phyloP scores from a whole-genome alignment of 2,113 vertebrate species.

The Megatriorchis doriae region DNA sequence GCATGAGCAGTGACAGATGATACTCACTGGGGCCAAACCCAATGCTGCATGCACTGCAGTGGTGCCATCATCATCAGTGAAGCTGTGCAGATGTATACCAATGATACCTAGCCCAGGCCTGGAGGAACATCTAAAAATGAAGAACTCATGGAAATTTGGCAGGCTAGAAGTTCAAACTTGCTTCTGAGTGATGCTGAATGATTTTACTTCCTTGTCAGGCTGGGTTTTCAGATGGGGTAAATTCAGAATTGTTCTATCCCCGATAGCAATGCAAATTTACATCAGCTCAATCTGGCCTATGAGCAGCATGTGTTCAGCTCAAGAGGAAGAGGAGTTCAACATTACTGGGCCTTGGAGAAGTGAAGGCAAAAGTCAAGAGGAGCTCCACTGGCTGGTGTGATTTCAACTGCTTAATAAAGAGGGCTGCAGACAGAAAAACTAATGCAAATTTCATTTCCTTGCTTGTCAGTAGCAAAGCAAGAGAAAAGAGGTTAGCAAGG shows the following conservation, averaged over 20 bases:
- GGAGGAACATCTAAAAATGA: not conserved
- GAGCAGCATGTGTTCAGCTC: not conserved
- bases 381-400: not conserved
- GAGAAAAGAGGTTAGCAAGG: not conserved
- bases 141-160: not conserved
- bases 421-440: not conserved
- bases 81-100: not conserved
- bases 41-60: not conserved
- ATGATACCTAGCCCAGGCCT: not conserved
- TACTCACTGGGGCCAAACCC: not conserved
- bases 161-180: not conserved
- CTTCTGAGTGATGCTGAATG: not conserved
- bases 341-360: not conserved
- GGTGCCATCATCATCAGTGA: not conserved
- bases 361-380: not conserved
- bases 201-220: not conserved
- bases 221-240: not conserved
- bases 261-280: not conserved
- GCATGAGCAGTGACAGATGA: fast-evolving
- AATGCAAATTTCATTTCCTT: not conserved
- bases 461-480: fast-evolving
- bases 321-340: not conserved
- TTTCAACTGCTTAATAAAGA: not conserved
- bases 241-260: not conserved
- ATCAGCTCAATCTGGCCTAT: not conserved